Percentiles rank a stretch among this genome's conserved stretches.
These are phyloP conservation scores for Cassiopea andromeda DNA, from an alignment of 30 jellyfish, hydroid and myxozoan genomes.

Conservation along the genomic window DNA sequence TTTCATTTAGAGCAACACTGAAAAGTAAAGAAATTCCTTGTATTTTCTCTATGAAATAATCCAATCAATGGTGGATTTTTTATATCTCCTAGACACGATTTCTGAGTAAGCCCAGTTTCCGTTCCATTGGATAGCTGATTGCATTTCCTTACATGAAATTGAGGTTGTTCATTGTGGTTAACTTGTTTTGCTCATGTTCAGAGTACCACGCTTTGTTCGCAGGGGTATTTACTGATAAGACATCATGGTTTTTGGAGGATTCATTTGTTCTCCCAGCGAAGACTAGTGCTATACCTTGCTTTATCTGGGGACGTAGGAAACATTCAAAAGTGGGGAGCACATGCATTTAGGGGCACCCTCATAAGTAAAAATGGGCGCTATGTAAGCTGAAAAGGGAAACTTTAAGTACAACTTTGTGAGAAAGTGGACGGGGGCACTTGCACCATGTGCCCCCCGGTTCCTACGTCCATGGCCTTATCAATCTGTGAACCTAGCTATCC, in stretches of 20 bases:
- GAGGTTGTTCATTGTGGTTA: neutral
- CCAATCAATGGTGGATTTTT: neutral
- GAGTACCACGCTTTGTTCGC: neutral
- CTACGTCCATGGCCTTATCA: no score
- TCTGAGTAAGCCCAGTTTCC: neutral
- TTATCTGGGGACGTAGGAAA: no score
- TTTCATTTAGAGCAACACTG: neutral
- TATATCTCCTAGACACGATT: neutral
- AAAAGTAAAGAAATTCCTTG: neutral
- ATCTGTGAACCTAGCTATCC: no score
- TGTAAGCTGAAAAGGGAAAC: no score
- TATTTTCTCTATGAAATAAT: neutral
- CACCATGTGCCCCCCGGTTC: no score
- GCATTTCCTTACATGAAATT: neutral
- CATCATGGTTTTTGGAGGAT: neutral
- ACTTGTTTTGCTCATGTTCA: neutral
- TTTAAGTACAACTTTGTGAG: no score
- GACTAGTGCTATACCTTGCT: neutral
- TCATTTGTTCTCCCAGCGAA: neutral
- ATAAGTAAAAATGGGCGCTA: no score
- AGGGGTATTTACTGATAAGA: neutral
- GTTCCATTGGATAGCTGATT: neutral
- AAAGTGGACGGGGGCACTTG: no score
- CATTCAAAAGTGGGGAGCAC: no score
- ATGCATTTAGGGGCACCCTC: no score